Conservation (phyloP, 2,113 vertebrate genomes). For the Psittacula cyanocephala region DNA sequence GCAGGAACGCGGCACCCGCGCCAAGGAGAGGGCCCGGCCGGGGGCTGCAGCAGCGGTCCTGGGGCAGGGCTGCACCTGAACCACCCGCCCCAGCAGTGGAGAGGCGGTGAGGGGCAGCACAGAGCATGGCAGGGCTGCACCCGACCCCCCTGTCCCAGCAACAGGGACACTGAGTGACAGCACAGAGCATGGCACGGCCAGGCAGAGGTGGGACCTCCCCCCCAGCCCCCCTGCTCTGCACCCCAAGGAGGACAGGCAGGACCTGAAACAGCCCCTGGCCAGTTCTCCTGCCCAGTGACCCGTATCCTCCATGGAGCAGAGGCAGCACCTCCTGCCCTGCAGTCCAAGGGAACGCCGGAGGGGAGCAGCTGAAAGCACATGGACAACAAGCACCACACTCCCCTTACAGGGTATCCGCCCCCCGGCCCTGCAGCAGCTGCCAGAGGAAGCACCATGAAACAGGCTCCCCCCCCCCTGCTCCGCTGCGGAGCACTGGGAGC, state of each 20-base stretch:
- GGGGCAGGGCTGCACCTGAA: neutral
- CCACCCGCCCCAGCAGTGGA: neutral
- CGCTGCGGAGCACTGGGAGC: neutral
- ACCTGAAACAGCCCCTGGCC: no score
- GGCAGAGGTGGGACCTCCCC: neutral
- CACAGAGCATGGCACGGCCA: neutral
- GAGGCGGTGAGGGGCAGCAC: fast-evolving
- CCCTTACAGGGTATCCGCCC: neutral
- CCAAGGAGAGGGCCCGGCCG: constrained; percentile 48
- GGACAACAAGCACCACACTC: neutral
- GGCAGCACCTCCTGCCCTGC: neutral
- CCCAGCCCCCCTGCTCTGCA: neutral
- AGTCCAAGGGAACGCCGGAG: neutral
- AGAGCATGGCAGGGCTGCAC: no score
- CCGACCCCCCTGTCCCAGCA: no score
- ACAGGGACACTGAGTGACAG: no score
- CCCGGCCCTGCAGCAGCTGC: neutral
- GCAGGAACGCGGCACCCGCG: neutral
- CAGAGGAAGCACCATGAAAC: neutral
- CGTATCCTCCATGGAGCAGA: neutral
- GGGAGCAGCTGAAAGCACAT: neutral
- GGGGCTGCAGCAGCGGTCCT: neutral
- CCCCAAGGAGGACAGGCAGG: neutral
- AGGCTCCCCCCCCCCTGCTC: neutral
- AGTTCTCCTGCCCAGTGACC: neutral